phyloP scores from a whole-genome alignment of 2,888 invertebrate species.

The Cerastoderma edule region DNA sequence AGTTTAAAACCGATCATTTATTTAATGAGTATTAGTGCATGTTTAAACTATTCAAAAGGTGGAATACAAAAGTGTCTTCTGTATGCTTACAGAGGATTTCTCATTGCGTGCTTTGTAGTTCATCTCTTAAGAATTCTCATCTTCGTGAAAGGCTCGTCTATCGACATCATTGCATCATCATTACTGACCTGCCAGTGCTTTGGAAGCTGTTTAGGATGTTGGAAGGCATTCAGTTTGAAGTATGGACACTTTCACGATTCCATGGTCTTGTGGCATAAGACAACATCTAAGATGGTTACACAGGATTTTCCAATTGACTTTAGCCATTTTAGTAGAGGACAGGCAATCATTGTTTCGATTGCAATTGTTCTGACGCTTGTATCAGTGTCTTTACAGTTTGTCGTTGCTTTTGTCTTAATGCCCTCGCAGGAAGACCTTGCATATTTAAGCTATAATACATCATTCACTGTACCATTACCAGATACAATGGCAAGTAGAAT shows the following conservation, averaged over 20 bases:
- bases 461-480: neutral
- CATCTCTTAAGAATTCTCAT: neutral
- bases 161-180: neutral
- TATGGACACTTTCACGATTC: neutral
- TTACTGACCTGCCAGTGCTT: neutral
- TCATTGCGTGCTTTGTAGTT: neutral
- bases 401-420: neutral
- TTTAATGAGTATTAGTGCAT: neutral
- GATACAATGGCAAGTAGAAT: neutral
- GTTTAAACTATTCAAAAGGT: neutral
- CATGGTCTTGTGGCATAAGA: neutral
- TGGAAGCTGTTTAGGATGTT: slow-evolving; percentile 6
- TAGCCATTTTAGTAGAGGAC: neutral
- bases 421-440: neutral
- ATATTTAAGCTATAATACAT: neutral
- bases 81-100: neutral
- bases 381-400: neutral
- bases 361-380: neutral
- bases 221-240: slow-evolving; percentile 7
- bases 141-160: neutral
- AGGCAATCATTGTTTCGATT: neutral
- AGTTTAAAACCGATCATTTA: neutral
- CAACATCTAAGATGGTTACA: neutral
- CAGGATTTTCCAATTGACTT: neutral
- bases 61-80: neutral